Evolutionary conservation across 2,113 vertebrate species (phyloP).

Genomic region (Salvator merianae): DNA sequence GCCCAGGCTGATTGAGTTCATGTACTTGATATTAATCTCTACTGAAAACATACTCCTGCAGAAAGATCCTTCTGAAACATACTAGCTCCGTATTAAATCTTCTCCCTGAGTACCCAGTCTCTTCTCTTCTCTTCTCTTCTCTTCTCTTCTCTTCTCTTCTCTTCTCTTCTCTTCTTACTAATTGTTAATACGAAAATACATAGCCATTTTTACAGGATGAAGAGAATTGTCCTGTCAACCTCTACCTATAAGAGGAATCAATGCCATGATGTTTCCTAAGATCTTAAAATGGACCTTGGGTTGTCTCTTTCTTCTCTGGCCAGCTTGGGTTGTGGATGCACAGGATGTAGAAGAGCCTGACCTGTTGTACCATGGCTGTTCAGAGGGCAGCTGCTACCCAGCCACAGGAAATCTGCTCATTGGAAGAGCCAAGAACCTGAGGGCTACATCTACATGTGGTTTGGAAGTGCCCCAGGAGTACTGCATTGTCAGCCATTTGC

Average conservation of each 20-base stretch:
- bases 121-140: neutral
- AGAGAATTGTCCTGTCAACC: neutral
- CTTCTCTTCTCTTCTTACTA: neutral
- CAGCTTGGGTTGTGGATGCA: constrained; percentile 19
- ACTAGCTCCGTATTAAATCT: too few relatives aligned
- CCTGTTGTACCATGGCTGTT: constrained; percentile 75
- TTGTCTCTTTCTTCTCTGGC: neutral
- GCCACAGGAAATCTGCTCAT: constrained; percentile 60
- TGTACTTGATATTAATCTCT: too few relatives aligned
- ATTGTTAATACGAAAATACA: neutral
- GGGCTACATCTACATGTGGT: constrained; percentile 83
- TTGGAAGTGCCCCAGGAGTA: constrained; percentile 73
- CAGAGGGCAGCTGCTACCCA: constrained; percentile 80
- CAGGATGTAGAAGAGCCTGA: constrained; percentile 75
- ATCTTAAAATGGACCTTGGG: neutral
- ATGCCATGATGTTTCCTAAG: neutral
- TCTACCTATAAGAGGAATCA: too few relatives aligned
- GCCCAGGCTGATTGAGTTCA: too few relatives aligned
- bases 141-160: neutral
- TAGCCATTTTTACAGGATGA: neutral
- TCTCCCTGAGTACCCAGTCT: neutral
- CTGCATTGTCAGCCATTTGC: constrained; percentile 87
- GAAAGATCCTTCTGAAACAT: too few relatives aligned
- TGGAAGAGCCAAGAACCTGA: constrained; percentile 77
- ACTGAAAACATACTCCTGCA: too few relatives aligned